Base-by-base conservation (phyloP, 2,113 vertebrate genomes). In the Petrocephalus zakoni region DNA sequence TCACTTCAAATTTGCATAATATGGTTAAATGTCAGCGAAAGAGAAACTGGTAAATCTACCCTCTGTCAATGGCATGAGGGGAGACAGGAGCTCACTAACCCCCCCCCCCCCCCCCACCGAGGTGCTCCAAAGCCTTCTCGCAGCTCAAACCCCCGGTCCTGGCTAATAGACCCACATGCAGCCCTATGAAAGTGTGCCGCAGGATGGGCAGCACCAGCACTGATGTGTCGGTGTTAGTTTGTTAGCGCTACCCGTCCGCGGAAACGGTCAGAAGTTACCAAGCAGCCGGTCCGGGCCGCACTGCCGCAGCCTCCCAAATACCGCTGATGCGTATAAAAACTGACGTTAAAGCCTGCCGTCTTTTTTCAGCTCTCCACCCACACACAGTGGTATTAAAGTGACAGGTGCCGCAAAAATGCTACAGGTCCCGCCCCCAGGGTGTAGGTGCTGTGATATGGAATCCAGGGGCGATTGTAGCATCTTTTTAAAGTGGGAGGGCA, bases 311-410 rank as follows among this genome's bases (percentile, higher is more conserved):
- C 78, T 49, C 53, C 78, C 42, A 46, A 88, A 49, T 88, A 3
- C 42, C 87, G 10, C 25, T 21, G 82, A 46, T 7, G 58, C 47
- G 34, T 53, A 68, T 53, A 29, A 68, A 85, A 58, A 89, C 19
- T 37, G 25, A 68, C 46, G 64, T 85, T 85, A 88, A 88, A 85
- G 78, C 88, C 6, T 21, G 82, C 82, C 55, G n/a, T 53, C 85
- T 68, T 51, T 34, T 72, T 52, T 22, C 25, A 22, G 88, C 81
- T 58, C 34, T 29, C 51, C 53, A 25, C 75, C 87, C 22, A 46
- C 49, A 82, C 15, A 82, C 46, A 25, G 52, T 46, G 46, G 47
- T 19, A 82, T 82, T 82, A 87, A 87, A 52, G 42, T 75, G 68
- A 87, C 21, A 61, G 75, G 83, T 83, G 49, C 75, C 68, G 2